These are phyloP conservation scores for Cherax quadricarinatus DNA, from an alignment of 1,140 invertebrate genomes.

Conservation along the genomic window DNA sequence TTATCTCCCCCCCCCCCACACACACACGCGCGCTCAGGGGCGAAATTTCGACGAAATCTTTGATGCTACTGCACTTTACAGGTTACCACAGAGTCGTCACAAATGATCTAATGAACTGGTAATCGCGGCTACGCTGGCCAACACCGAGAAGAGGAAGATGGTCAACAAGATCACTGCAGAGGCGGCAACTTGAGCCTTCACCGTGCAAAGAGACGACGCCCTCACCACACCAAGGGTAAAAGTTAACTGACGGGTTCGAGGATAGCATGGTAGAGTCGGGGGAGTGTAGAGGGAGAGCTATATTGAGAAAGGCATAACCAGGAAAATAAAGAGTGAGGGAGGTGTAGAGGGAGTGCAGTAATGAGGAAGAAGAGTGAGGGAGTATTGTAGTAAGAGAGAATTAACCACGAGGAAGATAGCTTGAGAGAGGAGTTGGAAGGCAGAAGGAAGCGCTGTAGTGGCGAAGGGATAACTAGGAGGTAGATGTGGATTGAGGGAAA, in stretches of 20 bases:
- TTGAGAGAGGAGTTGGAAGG: too few species aligned
- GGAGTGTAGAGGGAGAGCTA: not conserved
- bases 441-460: too few species aligned
- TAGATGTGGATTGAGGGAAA: too few species aligned
- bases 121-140: too few species aligned
- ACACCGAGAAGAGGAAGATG: too few species aligned
- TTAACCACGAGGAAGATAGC: too few species aligned
- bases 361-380: not conserved
- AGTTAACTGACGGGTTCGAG: slow-evolving; percentile 1
- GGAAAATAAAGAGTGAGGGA: not conserved
- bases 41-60: too few species aligned
- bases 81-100: not conserved
- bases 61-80: not conserved
- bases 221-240: not conserved
- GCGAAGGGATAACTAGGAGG: too few species aligned
- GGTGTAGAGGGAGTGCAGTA: not conserved
- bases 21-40: too few species aligned
- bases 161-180: not conserved
- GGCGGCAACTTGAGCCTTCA: not conserved
- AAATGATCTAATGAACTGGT: not conserved
- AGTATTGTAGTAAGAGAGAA: too few species aligned
- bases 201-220: not conserved
- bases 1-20: too few species aligned
- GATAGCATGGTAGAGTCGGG: not conserved
- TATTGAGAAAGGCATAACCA: not conserved